A percentile compares a stretch with the other conserved stretches of the same genome.
These are phyloP conservation scores for Drosophila yakuba DNA, from an alignment of 1,140 invertebrate species.

Conservation along the genomic window DNA sequence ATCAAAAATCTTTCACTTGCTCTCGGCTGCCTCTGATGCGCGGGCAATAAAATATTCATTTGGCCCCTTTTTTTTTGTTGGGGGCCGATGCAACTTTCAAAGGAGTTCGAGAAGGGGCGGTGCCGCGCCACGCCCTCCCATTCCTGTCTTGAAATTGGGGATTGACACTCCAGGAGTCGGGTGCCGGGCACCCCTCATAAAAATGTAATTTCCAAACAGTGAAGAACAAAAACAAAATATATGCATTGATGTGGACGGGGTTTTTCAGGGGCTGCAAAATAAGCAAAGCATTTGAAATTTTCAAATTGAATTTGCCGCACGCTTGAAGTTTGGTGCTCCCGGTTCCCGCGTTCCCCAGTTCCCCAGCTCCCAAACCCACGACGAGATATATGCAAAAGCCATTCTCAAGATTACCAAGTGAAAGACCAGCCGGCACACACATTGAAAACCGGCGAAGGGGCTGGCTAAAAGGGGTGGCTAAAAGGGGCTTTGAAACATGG, in stretches of 20 bases:
- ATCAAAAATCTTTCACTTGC: conserved; percentile 49
- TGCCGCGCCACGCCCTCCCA: conserved; percentile 15
- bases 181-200: conserved; percentile 71
- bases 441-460: conserved; percentile 32
- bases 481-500: conserved; percentile 45
- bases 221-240: conserved; percentile 14
- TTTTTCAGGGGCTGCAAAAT: conserved; percentile 12
- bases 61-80: conserved; percentile 30
- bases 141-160: conserved; percentile 36
- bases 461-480: conserved; percentile 7
- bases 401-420: conserved; percentile 61
- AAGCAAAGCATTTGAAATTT: conserved; percentile 77
- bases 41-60: conserved; percentile 78
- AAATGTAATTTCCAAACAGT: conserved; percentile 74
- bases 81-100: conserved; percentile 65
- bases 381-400: conserved; percentile 60
- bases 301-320: conserved; percentile 82
- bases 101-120: conserved; percentile 38
- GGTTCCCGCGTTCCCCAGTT: neutral
- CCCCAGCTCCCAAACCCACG: neutral
- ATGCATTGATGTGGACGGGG: conserved; percentile 17
- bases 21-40: conserved; percentile 40
- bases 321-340: conserved; percentile 64
- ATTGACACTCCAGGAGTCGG: conserved; percentile 53
- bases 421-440: conserved; percentile 45